These are phyloP conservation scores for Uloborus diversus DNA, from an alignment of 1,140 invertebrate species.

Conservation along the genomic window DNA sequence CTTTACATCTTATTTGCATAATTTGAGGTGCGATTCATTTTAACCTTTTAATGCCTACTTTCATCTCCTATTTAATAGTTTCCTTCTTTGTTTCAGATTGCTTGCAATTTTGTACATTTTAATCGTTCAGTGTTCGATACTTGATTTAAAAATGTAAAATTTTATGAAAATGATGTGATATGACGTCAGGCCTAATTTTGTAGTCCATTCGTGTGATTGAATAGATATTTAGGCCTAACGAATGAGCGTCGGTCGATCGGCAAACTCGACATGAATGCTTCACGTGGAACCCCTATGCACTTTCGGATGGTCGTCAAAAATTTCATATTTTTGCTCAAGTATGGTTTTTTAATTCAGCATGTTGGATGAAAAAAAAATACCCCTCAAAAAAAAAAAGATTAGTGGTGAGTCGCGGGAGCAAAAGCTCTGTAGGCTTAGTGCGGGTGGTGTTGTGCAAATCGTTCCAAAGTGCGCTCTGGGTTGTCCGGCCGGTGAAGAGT, in stretches of 20 bases:
- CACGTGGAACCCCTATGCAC: no score
- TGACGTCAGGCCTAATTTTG: constrained; percentile 55
- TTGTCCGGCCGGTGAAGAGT: constrained; percentile 32
- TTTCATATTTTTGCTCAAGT: no score
- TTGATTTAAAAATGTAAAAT: constrained; percentile 46
- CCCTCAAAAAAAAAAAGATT: no score
- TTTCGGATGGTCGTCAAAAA: no score
- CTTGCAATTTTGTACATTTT: not conserved
- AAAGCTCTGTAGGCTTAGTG: constrained; percentile 40
- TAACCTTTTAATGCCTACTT: constrained; percentile 8
- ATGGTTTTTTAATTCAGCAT: no score
- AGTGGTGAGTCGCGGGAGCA: no score
- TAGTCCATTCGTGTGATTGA: constrained; percentile 37
- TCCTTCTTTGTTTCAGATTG: not conserved
- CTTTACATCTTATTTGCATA: constrained; percentile 57
- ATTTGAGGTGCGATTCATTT: constrained; percentile 46
- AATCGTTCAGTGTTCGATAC: not conserved
- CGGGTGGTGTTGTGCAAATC: constrained; percentile 10
- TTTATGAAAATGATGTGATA: constrained; percentile 48
- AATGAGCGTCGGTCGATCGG: no score
- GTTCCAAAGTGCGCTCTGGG: constrained; percentile 12
- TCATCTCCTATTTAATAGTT: not conserved
- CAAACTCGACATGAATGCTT: no score
- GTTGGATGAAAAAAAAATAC: no score
- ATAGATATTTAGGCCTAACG: constrained; percentile 52